These are phyloP conservation scores for Dipodomys merriami DNA, from an alignment of 2,113 vertebrate species.

Conservation along the genomic window DNA sequence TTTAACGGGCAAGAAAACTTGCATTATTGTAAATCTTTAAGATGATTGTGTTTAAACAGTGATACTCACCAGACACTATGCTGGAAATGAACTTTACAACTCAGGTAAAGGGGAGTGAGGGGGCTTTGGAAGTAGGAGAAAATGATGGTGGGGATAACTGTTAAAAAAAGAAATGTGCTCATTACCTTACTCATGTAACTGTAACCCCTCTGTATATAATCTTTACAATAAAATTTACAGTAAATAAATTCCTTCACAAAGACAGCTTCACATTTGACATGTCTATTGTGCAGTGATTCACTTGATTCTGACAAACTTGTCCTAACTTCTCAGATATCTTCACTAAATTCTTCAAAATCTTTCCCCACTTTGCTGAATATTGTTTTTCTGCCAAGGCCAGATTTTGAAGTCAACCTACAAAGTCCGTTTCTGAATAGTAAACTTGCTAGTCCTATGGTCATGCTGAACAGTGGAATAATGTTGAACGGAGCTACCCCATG, in stretches of 20 bases:
- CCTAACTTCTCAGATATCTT: constrained; percentile 30
- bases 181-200: no score
- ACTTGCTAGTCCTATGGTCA: not conserved
- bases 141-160: no score
- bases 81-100: no score
- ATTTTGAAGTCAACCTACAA: constrained; percentile 24
- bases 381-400: not conserved
- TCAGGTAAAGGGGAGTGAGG: no score
- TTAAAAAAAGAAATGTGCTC: no score
- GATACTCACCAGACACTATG: no score
- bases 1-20: constrained; percentile 31
- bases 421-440: constrained; percentile 6
- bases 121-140: no score
- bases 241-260: constrained; percentile 31
- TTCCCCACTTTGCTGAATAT: not conserved
- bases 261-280: not conserved
- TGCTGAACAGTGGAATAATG: constrained; percentile 9
- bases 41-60: not conserved
- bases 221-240: not conserved
- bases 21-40: constrained; percentile 30
- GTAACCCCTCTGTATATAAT: no score
- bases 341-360: not conserved
- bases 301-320: not conserved
- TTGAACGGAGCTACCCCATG: no score
- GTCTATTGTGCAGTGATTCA: not conserved